These are phyloP conservation scores for Drosophila azteca DNA, from an alignment of 1,140 invertebrate species.

Conservation along the genomic window DNA sequence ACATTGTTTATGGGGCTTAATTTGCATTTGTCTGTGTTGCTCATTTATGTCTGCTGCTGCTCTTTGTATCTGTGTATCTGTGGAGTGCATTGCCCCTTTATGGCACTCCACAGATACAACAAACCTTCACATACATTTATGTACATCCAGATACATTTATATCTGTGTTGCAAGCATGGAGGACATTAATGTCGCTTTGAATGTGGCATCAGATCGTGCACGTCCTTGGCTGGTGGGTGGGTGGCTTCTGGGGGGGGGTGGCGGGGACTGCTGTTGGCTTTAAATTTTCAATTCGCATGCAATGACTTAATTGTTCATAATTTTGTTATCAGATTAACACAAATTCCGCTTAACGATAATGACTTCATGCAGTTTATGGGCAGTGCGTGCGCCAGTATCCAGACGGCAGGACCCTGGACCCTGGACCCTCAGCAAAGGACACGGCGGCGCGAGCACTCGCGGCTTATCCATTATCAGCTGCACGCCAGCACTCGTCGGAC, in stretches of 20 bases:
- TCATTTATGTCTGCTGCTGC: conserved; percentile 24
- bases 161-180: not conserved
- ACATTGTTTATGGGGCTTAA: conserved; percentile 56
- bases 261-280: conserved; percentile 15
- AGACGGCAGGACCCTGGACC: conserved; percentile 7
- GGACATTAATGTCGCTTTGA: conserved; percentile 45
- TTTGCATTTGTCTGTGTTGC: conserved; percentile 59
- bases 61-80: conserved; percentile 21
- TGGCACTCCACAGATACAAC: conserved; percentile 23
- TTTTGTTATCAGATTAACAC: conserved; percentile 82
- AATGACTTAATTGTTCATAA: conserved; percentile 82
- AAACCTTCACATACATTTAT: conserved; percentile 26
- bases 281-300: conserved; percentile 81
- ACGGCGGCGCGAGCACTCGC: conserved; percentile 14
- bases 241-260: not conserved
- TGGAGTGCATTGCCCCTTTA: conserved; percentile 44
- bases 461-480: conserved; percentile 74
- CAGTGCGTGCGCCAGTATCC: conserved; percentile 57
- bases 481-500: conserved; percentile 42
- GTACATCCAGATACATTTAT: not conserved
- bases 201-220: conserved; percentile 34
- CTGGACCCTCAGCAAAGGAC: not conserved
- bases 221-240: conserved; percentile 36
- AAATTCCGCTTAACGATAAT: conserved; percentile 82
- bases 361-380: conserved; percentile 81